Evolutionary conservation across 2,888 invertebrate genomes (phyloP).

Genomic region (Scrobipalpa costella): DNA sequence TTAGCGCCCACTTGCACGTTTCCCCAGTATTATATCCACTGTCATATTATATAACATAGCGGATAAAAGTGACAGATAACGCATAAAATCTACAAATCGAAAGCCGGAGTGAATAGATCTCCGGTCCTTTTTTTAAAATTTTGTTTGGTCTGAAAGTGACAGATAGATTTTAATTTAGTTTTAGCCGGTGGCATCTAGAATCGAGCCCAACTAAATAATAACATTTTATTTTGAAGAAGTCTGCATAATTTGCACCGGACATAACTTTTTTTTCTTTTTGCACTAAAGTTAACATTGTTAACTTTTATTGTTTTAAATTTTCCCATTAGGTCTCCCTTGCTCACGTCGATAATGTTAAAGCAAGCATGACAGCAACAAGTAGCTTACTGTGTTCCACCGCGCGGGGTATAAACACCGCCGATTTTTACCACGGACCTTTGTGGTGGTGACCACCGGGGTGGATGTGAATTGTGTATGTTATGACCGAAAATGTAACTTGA

Average conservation of each 20-base stretch:
- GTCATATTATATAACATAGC: no score
- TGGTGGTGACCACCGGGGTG: constrained; percentile 31
- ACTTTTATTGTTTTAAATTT: background rate
- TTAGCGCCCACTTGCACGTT: no score
- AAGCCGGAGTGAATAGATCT: no score
- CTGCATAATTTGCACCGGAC: background rate
- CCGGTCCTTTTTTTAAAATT: no score
- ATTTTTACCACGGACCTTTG: constrained; percentile 32
- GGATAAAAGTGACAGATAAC: no score
- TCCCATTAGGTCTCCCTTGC: constrained; percentile 4
- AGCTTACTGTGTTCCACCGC: background rate
- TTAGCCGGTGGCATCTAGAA: no score
- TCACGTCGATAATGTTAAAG: constrained; percentile 19
- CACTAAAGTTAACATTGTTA: background rate
- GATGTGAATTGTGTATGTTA: background rate
- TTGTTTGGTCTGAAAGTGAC: no score
- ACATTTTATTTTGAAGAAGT: background rate
- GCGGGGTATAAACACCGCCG: background rate
- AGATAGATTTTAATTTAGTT: no score
- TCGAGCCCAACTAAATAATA: no score
- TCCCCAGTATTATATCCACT: no score
- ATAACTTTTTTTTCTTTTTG: background rate
- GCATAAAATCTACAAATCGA: no score
- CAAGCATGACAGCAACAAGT: constrained; percentile 22
- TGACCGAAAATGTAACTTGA: no score